Percentiles rank a stretch among this genome's conserved stretches.
Evolutionary conservation across 2,113 vertebrate genomes (phyloP).

Genomic region (Rhinopomastus cyanomelas): DNA sequence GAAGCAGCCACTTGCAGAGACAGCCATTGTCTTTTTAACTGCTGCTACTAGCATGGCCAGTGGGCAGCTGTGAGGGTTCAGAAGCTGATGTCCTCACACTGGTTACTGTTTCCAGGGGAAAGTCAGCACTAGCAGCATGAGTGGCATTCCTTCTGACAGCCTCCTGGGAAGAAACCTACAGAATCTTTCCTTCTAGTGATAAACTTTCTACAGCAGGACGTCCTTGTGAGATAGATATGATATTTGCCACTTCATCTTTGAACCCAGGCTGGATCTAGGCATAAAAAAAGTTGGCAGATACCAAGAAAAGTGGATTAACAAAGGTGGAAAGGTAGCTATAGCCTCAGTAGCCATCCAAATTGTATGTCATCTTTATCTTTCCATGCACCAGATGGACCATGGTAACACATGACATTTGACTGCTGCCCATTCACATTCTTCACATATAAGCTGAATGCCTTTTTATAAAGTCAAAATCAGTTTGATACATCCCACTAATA

Average conservation of each 20-base stretch:
- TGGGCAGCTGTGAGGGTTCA: background rate
- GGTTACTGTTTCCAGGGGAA: background rate
- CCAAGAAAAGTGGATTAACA: background rate
- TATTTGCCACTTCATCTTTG: background rate
- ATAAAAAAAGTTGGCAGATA: background rate
- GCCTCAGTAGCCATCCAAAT: background rate
- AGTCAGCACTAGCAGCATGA: background rate
- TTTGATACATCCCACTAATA: background rate
- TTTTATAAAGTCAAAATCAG: background rate
- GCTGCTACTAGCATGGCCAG: background rate
- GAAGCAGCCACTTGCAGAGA: background rate
- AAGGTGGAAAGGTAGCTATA: background rate
- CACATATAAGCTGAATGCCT: accelerated
- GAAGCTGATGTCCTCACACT: background rate
- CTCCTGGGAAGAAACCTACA: background rate
- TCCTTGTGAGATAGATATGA: background rate
- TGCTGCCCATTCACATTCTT: background rate
- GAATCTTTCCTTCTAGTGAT: background rate
- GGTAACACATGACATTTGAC: background rate
- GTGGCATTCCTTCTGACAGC: background rate
- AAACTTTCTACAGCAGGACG: background rate
- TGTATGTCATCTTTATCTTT: background rate
- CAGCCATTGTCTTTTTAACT: background rate
- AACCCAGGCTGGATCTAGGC: background rate
- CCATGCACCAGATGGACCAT: background rate